Evolutionary conservation across 2,888 invertebrate species (phyloP).

Genomic region (Fabriciana adippe): DNA sequence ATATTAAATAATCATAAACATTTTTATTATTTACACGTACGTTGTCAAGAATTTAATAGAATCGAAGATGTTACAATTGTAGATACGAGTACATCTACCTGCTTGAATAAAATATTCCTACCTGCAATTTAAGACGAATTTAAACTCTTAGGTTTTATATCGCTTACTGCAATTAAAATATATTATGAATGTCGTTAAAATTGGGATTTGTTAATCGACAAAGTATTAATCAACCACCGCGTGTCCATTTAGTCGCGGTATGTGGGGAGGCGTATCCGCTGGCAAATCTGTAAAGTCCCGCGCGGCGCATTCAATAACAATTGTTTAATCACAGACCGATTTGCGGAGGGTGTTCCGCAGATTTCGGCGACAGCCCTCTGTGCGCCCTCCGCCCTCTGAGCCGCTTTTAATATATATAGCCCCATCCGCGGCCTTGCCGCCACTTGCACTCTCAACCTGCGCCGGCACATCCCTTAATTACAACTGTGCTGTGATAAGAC

Average conservation of each 20-base stretch:
- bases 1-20: background rate
- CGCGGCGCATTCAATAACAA: slow-evolving; percentile 47
- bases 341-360: slow-evolving; percentile 54
- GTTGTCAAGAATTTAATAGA: background rate
- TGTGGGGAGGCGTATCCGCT: slow-evolving; percentile 29
- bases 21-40: background rate
- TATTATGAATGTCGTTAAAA: background rate
- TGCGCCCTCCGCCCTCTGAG: slow-evolving; percentile 32
- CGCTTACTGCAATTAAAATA: background rate
- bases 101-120: background rate
- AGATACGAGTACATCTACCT: no score
- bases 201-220: background rate
- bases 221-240: background rate
- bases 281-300: background rate
- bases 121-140: no score
- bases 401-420: slow-evolving; percentile 33
- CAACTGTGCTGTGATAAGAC: background rate
- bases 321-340: slow-evolving; percentile 54
- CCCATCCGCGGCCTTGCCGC: slow-evolving; percentile 17
- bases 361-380: slow-evolving; percentile 41
- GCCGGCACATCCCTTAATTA: slow-evolving; percentile 10
- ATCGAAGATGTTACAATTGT: no score
- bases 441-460: slow-evolving; percentile 28
- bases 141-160: no score
- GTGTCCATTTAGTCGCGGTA: slow-evolving; percentile 16